Percentiles rank a stretch among this genome's conserved stretches.
Conservation (phyloP, 1,140 invertebrate genomes). For the Drosophila leontia region DNA sequence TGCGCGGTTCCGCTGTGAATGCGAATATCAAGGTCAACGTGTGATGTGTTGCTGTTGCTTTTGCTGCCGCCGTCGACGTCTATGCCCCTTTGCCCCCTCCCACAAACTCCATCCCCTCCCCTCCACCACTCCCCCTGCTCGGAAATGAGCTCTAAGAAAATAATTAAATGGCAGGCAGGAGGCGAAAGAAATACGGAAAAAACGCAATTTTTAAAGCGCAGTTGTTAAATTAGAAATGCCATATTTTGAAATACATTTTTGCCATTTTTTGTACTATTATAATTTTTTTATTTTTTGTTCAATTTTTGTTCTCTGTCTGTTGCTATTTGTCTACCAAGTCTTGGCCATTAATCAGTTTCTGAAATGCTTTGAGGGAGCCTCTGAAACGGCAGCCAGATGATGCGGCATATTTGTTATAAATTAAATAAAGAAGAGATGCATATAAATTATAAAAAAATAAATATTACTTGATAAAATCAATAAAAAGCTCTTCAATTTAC, state of each 20-base stretch:
- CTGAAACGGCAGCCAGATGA: conserved; percentile 36
- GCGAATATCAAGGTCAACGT: conserved; percentile 84
- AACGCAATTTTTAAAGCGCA: conserved; percentile 78
- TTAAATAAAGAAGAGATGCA: conserved; percentile 6
- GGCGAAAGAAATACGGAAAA: conserved; percentile 46
- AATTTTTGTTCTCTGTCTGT: conserved; percentile 16
- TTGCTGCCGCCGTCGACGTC: conserved; percentile 7
- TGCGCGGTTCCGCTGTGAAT: conserved; percentile 81
- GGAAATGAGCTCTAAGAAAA: conserved; percentile 74
- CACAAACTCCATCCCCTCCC: conserved; percentile 4
- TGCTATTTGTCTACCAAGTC: conserved; percentile 33
- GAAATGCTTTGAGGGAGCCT: conserved; percentile 37
- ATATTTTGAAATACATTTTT: conserved; percentile 62
- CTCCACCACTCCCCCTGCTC: neutral
- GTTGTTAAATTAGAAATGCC: conserved; percentile 78
- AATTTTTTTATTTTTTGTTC: conserved; percentile 8
- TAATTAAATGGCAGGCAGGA: conserved; percentile 68
- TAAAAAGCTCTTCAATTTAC: too few relatives aligned
- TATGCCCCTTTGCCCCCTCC: neutral
- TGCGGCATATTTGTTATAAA: conserved; percentile 41
- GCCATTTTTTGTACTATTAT: conserved; percentile 13
- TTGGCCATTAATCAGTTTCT: conserved; percentile 48
- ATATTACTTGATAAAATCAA: neutral
- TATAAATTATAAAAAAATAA: neutral
- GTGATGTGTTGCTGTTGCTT: conserved; percentile 65